These are phyloP conservation scores for Istiophorus platypterus DNA, from an alignment of 2,113 vertebrate species.

Conservation along the genomic window DNA sequence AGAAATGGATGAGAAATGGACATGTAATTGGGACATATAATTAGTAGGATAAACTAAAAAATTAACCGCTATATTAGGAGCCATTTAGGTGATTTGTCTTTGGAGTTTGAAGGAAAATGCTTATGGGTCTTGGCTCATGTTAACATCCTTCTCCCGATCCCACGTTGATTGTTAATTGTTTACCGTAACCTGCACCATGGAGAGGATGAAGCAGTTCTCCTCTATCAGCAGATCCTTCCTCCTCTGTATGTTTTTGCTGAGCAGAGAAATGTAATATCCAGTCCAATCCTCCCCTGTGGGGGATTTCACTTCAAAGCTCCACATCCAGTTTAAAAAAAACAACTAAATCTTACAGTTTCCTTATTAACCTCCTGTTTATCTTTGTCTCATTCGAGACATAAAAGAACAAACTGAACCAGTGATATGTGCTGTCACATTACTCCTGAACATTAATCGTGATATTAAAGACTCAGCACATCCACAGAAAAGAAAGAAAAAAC, in stretches of 20 bases:
- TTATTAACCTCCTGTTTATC: neutral
- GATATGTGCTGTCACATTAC: neutral
- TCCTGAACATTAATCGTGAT: neutral
- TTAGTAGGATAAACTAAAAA: neutral
- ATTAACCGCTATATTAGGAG: neutral
- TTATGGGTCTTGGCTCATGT: neutral
- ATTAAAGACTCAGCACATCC: too few species aligned
- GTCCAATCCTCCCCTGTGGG: neutral
- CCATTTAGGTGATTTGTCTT: neutral
- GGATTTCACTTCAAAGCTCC: constrained; percentile 26
- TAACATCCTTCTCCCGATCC: constrained; percentile 1
- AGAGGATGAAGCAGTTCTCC: constrained; percentile 43
- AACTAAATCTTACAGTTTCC: neutral
- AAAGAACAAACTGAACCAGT: neutral
- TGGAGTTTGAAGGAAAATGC: neutral
- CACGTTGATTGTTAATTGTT: constrained; percentile 30
- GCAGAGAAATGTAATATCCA: constrained; percentile 34
- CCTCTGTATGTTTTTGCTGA: constrained; percentile 50
- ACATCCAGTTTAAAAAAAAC: constrained; percentile 7
- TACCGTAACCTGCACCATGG: constrained; percentile 28
- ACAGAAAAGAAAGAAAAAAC: neutral
- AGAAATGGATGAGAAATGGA: neutral
- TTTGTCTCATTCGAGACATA: neutral
- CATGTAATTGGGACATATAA: too few species aligned
- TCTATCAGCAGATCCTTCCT: constrained; percentile 55